Conservation (phyloP, 2,888 invertebrate genomes). For the Gymnosoma rotundatum region DNA sequence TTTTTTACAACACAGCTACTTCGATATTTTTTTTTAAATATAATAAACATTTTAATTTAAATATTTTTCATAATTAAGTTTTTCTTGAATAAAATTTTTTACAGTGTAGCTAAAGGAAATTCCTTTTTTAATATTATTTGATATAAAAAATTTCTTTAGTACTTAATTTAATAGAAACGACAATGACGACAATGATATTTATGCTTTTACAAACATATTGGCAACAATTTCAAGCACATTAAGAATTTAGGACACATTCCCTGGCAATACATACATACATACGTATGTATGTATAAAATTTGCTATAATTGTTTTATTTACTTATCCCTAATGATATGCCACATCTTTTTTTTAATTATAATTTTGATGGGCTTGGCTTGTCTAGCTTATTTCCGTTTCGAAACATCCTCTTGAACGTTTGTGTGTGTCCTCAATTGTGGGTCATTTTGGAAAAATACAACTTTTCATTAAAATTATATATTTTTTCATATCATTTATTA, state of each 20-base stretch:
- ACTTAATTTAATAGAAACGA: too few species aligned
- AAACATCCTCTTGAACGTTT: background rate
- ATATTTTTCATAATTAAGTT: too few species aligned
- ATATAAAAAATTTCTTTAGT: too few species aligned
- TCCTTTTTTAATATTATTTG: too few species aligned
- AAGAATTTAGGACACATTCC: background rate
- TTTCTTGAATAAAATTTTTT: too few species aligned
- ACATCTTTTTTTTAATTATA: conserved; percentile 36
- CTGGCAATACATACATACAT: background rate
- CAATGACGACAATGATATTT: too few species aligned
- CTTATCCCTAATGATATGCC: conserved; percentile 60
- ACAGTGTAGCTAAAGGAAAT: too few species aligned
- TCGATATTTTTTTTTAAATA: too few species aligned
- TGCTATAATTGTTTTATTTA: conserved; percentile 62
- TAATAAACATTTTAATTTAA: too few species aligned
- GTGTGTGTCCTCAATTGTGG: background rate
- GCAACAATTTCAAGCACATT: background rate
- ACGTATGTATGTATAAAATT: too few species aligned
- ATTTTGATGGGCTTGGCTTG: conserved; percentile 22
- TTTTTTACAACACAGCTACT: too few species aligned
- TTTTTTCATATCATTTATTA: conserved; percentile 44
- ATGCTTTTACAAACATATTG: background rate
- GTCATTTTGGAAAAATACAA: conserved; percentile 3
- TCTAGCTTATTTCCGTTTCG: conserved; percentile 9
- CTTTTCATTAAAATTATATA: conserved; percentile 37